Percentiles rank a stretch among this genome's conserved stretches.
Conservation (phyloP, 2,113 vertebrate genomes). For the Scortum barcoo region DNA sequence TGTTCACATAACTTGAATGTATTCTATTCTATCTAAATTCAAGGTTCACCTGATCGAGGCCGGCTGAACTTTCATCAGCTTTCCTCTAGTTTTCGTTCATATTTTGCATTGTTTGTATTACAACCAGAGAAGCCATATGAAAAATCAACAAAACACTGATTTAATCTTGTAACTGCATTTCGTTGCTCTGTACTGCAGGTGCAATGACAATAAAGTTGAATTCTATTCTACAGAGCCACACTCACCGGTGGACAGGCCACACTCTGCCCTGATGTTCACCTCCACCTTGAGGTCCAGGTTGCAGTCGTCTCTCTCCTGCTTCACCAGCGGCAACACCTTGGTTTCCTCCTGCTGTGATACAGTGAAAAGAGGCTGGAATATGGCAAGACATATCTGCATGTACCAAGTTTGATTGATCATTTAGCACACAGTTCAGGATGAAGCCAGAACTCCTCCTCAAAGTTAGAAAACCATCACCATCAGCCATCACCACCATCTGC, state of each 20-base stretch:
- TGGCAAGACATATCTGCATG: background rate
- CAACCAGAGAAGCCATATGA: background rate
- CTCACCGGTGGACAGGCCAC: slow-evolving; percentile 64
- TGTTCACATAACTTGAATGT: too few species aligned
- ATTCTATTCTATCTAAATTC: background rate
- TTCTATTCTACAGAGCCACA: too few species aligned
- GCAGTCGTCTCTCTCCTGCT: slow-evolving; percentile 73
- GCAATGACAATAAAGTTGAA: too few species aligned
- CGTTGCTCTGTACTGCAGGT: too few species aligned
- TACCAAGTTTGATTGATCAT: background rate
- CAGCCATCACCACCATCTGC: background rate
- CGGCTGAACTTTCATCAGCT: background rate
- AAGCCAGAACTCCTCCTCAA: background rate
- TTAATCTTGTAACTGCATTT: background rate
- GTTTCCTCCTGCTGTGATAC: slow-evolving; percentile 49
- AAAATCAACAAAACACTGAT: background rate
- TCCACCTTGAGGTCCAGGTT: slow-evolving; percentile 79
- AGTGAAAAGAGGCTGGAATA: background rate
- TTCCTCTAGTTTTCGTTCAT: background rate
- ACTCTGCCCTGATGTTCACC: slow-evolving; percentile 74
- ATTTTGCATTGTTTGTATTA: background rate
- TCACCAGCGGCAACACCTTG: slow-evolving; percentile 49
- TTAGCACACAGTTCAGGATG: background rate
- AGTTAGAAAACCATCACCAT: too few species aligned
- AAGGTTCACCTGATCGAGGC: background rate